Evolutionary conservation across 2,113 vertebrate genomes (phyloP), one percentile per base, ranked within the genome.

Genomic region (Meles meles): DNA sequence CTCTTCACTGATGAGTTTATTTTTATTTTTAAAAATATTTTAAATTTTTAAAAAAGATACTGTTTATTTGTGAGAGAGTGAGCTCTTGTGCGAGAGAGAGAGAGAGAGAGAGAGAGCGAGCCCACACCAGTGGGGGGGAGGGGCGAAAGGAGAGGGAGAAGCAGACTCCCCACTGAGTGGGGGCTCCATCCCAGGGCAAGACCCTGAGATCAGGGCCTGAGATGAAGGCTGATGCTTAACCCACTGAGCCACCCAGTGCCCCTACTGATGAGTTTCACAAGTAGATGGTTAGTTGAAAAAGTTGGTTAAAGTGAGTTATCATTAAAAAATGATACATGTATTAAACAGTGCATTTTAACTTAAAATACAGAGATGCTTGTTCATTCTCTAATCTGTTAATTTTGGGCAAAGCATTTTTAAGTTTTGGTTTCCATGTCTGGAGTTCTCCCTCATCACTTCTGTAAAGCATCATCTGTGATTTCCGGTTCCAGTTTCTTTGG

Each of bases 351-450:
- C 49, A 65, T 95, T 97, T 92, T 87, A 83, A 95, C 67, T 82
- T 87, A 81, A 83, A 87, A 80, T 17, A 86, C 18, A 86, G 84
- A 80, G 84, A 79, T 71, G 27, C 18, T 34, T 63, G 29, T 77
- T 92, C 11, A 76, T 82, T 97, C 39, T 96, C 21, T n/a, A 96
- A 18, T 77, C 49, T 94, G 92, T 92, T 63, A 71, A 82, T 82
- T 90, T 72, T 86, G 86, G 47, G n/a, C 25, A 80, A 87, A 95
- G n/a, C 34, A 85, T 87, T 96, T 94, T 94, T n/a, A 96, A 59
- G 27, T 6, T 92, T 34, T 82, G 44, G 3, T 93, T 96, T 93
- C 80, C 37, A 86, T 94, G 49, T 59, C 37, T 91, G 57, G 44
- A 86, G 37, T 94, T 94, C 65, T 63, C 42, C 37, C 18, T 76